Conservation (phyloP, 2,113 vertebrate species). For the Lepus americanus region DNA sequence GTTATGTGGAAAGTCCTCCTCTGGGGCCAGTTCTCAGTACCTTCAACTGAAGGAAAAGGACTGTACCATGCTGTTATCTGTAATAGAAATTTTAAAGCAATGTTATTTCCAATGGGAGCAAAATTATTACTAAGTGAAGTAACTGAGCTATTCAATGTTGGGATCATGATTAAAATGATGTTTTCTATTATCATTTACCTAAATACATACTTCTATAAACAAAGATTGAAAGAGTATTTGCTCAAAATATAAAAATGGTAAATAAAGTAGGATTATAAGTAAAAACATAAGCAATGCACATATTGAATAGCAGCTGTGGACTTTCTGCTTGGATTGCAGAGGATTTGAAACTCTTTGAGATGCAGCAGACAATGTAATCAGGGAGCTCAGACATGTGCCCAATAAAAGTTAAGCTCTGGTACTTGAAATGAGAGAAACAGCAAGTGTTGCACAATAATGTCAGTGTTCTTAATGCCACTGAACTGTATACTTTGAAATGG, state of each 20-base stretch:
- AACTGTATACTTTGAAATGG: neutral
- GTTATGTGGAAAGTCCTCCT: slow-evolving; percentile 28
- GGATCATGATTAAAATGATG: neutral
- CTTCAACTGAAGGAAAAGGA: neutral
- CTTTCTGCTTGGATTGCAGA: neutral
- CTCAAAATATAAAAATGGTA: slow-evolving; percentile 30
- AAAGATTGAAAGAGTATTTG: slow-evolving; percentile 8
- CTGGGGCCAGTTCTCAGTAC: slow-evolving; percentile 31
- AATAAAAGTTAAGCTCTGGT: neutral
- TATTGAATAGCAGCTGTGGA: neutral
- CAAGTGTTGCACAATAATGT: neutral
- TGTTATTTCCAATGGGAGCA: slow-evolving; percentile 41
- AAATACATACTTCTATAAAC: neutral
- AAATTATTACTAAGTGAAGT: slow-evolving; percentile 46
- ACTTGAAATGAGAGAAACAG: neutral
- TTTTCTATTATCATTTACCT: slow-evolving; percentile 32
- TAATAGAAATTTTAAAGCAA: slow-evolving; percentile 26
- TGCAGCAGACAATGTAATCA: neutral
- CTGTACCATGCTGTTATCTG: neutral
- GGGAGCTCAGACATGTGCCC: neutral
- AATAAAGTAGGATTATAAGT: neutral
- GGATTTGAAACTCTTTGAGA: neutral
- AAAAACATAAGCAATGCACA: neutral
- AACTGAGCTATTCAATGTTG: slow-evolving; percentile 31
- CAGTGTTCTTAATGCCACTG: neutral